Conservation (phyloP, 2,888 invertebrate genomes). For the Hirudinaria manillensis region DNA sequence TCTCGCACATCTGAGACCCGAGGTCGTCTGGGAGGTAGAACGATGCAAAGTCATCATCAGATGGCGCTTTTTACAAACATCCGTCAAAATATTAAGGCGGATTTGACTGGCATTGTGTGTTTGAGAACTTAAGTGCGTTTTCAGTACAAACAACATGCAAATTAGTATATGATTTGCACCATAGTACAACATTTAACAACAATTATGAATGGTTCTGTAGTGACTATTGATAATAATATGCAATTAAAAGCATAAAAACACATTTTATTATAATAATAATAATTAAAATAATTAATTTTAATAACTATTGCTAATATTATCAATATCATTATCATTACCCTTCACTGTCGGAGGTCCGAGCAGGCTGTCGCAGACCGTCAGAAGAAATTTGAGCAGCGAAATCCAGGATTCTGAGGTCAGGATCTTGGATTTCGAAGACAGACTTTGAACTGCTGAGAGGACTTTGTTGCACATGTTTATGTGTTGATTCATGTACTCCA, state of each 20-base stretch:
- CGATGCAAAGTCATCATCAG: not conserved
- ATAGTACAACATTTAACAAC: not conserved
- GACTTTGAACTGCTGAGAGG: conserved; percentile 62
- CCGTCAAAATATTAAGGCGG: not conserved
- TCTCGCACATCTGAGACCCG: conserved; percentile 87
- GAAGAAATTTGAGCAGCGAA: conserved; percentile 73
- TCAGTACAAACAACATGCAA: no score
- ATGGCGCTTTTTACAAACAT: not conserved
- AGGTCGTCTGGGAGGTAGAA: conserved; percentile 76
- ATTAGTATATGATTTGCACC: no score
- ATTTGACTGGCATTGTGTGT: no score
- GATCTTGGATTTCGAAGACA: conserved; percentile 63
- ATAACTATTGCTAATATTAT: not conserved
- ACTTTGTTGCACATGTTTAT: conserved; percentile 56
- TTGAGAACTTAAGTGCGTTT: no score
- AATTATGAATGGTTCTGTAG: no score
- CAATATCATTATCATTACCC: conserved; percentile 49
- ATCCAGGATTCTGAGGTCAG: conserved; percentile 81
- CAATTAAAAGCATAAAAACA: no score
- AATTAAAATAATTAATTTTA: not conserved
- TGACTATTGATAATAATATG: no score
- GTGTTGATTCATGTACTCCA: conserved; percentile 64
- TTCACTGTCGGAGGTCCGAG: conserved; percentile 85
- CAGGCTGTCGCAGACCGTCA: conserved; percentile 83
- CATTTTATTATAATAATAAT: no score